phyloP scores from a whole-genome alignment of 2,888 invertebrate species.

The Arrhopalites spinosus region DNA sequence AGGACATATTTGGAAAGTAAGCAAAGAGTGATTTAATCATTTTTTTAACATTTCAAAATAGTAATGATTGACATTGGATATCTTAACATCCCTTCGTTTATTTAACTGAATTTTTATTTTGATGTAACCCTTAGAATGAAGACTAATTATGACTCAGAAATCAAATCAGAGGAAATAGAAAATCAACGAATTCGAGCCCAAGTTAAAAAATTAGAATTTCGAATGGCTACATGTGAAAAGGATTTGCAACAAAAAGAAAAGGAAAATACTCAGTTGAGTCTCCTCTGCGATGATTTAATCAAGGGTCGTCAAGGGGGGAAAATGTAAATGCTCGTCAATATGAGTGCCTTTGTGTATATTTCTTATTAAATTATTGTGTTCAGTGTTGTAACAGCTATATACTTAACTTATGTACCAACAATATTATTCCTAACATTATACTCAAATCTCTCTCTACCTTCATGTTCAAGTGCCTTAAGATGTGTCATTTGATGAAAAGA shows the following conservation, averaged over 20 bases:
- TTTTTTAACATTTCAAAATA: no score
- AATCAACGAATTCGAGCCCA: conserved; percentile 31
- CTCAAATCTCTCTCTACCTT: no score
- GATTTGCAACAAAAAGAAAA: conserved; percentile 30
- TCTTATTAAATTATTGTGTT: no score
- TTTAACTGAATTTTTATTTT: not conserved
- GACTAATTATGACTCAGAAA: conserved; percentile 3
- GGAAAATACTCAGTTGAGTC: conserved; percentile 26
- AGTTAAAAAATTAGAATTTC: conserved; percentile 23
- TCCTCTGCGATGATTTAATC: conserved; percentile 30
- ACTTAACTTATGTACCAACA: no score
- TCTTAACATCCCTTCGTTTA: not conserved
- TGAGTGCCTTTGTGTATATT: no score
- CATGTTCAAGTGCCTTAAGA: no score
- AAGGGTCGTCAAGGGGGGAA: conserved; percentile 33
- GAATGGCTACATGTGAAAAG: conserved; percentile 25
- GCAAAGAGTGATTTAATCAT: not conserved
- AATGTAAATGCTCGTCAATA: no score
- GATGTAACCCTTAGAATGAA: conserved; percentile 18
- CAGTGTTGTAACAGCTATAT: no score
- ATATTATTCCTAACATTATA: no score
- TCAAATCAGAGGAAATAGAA: conserved; percentile 30
- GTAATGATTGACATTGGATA: no score
- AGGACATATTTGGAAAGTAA: conserved; percentile 25
- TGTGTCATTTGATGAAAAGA: no score